A percentile compares a stretch with the other conserved stretches of the same genome.
These are phyloP conservation scores for Meloidogyne exigua DNA, from an alignment of 1,140 invertebrate genomes.

Conservation along the genomic window DNA sequence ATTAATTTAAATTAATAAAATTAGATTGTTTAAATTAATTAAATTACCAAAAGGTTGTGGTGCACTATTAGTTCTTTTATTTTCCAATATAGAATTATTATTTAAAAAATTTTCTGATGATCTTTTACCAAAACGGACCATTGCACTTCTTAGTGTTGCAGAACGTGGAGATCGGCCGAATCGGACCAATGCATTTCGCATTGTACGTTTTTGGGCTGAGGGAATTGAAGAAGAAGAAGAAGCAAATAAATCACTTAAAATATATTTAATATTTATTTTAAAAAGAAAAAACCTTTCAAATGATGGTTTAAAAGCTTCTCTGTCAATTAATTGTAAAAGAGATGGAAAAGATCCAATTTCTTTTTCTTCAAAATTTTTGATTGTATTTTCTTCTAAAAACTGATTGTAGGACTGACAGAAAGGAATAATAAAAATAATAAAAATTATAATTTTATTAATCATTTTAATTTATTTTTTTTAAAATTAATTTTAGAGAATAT, in stretches of 20 bases:
- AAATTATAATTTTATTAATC: background rate
- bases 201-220: slow-evolving; percentile 31
- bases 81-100: slow-evolving; percentile 19
- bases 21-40: background rate
- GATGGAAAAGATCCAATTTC: background rate
- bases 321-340: background rate
- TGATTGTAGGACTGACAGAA: background rate
- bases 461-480: background rate
- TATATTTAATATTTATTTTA: too few species aligned
- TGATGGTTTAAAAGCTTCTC: slow-evolving; percentile 1
- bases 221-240: background rate
- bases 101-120: slow-evolving; percentile 12
- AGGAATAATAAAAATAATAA: background rate
- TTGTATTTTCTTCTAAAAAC: background rate
- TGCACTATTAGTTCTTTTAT: slow-evolving; percentile 35
- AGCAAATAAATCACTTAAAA: background rate
- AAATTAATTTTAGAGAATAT: too few species aligned
- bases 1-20: background rate
- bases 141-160: slow-evolving; percentile 24
- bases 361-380: background rate
- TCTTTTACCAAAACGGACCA: slow-evolving; percentile 35
- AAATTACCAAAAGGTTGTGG: slow-evolving; percentile 40
- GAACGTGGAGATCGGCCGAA: slow-evolving; percentile 37
- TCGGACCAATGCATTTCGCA: slow-evolving; percentile 37
- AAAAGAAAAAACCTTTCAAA: background rate